Conservation (phyloP, 2,888 invertebrate genomes). For the Liodrosophila aerea region DNA sequence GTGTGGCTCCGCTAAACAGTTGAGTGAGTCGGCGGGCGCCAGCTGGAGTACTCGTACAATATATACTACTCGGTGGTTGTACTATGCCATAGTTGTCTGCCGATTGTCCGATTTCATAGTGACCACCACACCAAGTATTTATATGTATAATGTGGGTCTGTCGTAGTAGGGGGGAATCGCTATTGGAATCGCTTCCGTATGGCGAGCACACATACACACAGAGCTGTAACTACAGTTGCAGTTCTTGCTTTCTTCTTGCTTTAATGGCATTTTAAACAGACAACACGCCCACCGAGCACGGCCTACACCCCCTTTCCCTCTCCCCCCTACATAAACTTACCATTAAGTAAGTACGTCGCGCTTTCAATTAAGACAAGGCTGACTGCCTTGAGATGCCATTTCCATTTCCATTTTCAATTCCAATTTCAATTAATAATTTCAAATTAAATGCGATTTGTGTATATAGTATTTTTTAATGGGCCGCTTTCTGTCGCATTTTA, state of each 20-base stretch:
- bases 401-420: constrained; percentile 1
- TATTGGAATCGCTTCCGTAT: constrained; percentile 36
- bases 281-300: constrained; percentile 30
- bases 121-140: no score
- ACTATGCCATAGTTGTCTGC: no score
- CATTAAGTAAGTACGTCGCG: no score
- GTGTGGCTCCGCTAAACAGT: constrained; percentile 77
- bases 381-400: constrained; percentile 33
- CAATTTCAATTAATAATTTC: constrained; percentile 54
- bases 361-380: constrained; percentile 34
- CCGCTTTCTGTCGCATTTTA: constrained; percentile 42
- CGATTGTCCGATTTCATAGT: no score
- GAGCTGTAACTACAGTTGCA: constrained; percentile 27
- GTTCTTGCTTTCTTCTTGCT: neutral
- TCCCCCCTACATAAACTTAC: no score
- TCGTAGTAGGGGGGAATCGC: neutral
- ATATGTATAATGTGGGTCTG: neutral
- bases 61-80: no score
- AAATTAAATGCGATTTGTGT: constrained; percentile 47
- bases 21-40: constrained; percentile 75
- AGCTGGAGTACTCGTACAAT: neutral
- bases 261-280: constrained; percentile 66
- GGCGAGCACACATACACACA: no score
- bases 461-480: constrained; percentile 36
- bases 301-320: neutral